Evolutionary conservation across 2,797 vertebrate species (phyloP).

Genomic region (Microctenopoma steveboyesi): DNA sequence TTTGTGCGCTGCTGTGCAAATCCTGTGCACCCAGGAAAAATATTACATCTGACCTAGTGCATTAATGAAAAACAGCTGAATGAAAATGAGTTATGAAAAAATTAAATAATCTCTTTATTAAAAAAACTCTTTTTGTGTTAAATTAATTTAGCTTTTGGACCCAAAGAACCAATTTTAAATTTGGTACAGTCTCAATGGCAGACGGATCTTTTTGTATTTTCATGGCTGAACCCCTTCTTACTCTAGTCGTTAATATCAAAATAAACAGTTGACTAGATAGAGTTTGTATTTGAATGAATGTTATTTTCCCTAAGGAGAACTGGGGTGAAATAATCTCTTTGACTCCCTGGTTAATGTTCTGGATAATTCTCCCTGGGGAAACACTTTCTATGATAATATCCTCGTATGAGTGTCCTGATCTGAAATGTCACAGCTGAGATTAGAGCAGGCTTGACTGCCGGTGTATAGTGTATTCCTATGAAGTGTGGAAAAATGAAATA

Average conservation of each 20-base stretch:
- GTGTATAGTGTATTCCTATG: constrained; percentile 29
- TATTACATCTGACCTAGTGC: constrained; percentile 48
- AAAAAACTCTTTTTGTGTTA: constrained; percentile 53
- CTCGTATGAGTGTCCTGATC: constrained; percentile 68
- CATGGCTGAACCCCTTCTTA: constrained; percentile 41
- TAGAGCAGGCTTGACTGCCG: constrained; percentile 22
- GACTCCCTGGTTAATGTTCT: constrained; percentile 84
- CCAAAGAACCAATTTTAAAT: constrained; percentile 32
- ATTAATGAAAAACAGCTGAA: constrained; percentile 62
- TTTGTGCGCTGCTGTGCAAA: constrained; percentile 69
- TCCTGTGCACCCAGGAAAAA: constrained; percentile 62
- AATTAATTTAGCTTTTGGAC: constrained; percentile 42
- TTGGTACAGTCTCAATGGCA: constrained; percentile 34
- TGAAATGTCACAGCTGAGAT: constrained; percentile 77
- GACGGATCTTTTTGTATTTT: constrained; percentile 40
- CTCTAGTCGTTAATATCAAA: constrained; percentile 68
- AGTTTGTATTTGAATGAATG: constrained; percentile 78
- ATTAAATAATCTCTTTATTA: constrained; percentile 41
- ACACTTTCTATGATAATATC: constrained; percentile 80
- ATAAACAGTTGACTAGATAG: constrained; percentile 77
- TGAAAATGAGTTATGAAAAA: constrained; percentile 55
- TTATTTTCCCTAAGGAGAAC: constrained; percentile 73
- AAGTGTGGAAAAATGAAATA: constrained; percentile 49
- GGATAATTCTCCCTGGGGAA: constrained; percentile 81
- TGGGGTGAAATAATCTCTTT: constrained; percentile 73